A percentile compares a stretch with the other conserved stretches of the same genome.
Conservation (phyloP, 2,797 vertebrate species). For the Nyctalus aviator region DNA sequence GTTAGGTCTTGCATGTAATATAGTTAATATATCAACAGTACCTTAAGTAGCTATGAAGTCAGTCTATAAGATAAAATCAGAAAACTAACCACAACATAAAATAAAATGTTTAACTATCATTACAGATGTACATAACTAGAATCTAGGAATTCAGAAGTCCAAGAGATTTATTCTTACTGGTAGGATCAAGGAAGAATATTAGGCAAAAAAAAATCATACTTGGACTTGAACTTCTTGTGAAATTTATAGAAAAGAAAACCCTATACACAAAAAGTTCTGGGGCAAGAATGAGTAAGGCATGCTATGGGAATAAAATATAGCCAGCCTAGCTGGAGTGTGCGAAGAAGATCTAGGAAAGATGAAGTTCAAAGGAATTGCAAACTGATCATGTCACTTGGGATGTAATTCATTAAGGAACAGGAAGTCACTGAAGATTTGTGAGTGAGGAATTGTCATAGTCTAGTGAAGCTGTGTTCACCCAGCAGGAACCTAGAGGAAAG, state of each 20-base stretch:
- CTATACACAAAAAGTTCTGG: neutral
- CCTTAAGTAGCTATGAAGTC: neutral
- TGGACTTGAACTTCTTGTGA: neutral
- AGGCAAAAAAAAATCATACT: neutral
- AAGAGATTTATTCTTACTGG: neutral
- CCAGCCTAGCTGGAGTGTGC: neutral
- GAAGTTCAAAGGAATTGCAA: slow-evolving; percentile 1
- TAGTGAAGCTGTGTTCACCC: neutral
- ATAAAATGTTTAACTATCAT: neutral
- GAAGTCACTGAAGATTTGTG: neutral
- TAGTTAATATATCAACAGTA: neutral
- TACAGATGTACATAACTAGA: neutral
- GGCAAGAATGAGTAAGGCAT: neutral
- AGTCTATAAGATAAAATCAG: neutral
- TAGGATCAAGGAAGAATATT: neutral
- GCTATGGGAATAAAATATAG: neutral
- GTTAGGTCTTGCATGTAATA: neutral
- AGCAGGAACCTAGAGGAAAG: neutral
- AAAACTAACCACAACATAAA: neutral
- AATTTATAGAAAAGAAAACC: slow-evolving; percentile 5
- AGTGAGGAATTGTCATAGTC: neutral
- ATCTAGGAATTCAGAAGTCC: neutral
- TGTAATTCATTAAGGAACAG: slow-evolving; percentile 12
- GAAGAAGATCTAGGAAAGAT: neutral
- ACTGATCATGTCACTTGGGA: neutral